Evolutionary conservation across 2,113 vertebrate genomes (phyloP).

Genomic region (Rattus norvegicus): DNA sequence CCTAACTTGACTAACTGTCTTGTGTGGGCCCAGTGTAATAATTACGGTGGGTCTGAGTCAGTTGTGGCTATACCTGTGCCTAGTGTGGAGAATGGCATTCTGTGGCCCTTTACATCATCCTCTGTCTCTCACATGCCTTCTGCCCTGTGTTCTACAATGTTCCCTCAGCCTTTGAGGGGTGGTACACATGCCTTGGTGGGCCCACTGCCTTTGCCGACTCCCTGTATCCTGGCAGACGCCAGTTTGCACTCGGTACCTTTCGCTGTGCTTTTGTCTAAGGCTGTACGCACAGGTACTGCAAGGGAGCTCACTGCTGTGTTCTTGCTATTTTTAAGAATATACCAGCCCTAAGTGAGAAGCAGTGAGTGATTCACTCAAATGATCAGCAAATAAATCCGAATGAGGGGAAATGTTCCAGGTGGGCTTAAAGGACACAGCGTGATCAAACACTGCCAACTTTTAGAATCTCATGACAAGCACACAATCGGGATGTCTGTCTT

Average conservation of each 20-base stretch:
- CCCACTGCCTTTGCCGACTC: not conserved
- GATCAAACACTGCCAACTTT: not conserved
- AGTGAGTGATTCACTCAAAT: not conserved
- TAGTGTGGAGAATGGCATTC: too few species aligned
- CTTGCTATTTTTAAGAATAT: constrained; percentile 35
- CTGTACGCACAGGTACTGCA: not conserved
- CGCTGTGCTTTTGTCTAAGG: not conserved
- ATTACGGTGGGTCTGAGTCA: not conserved
- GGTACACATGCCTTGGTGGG: not conserved
- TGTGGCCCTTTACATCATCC: too few species aligned
- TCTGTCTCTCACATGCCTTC: not conserved
- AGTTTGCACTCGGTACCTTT: not conserved
- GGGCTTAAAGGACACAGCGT: not conserved
- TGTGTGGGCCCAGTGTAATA: too few species aligned
- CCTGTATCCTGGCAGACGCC: not conserved
- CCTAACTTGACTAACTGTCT: not conserved
- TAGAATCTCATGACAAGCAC: not conserved
- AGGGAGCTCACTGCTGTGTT: not conserved
- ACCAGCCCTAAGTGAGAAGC: constrained; percentile 2
- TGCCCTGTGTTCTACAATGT: not conserved
- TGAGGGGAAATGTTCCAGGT: not conserved
- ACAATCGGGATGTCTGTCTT: not conserved
- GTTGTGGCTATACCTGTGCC: too few species aligned
- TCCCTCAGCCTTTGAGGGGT: not conserved
- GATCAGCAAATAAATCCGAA: not conserved